Percentiles rank a stretch among this genome's conserved stretches.
phyloP scores from a whole-genome alignment of 2,888 invertebrate genomes.

The Epirrita christyi region DNA sequence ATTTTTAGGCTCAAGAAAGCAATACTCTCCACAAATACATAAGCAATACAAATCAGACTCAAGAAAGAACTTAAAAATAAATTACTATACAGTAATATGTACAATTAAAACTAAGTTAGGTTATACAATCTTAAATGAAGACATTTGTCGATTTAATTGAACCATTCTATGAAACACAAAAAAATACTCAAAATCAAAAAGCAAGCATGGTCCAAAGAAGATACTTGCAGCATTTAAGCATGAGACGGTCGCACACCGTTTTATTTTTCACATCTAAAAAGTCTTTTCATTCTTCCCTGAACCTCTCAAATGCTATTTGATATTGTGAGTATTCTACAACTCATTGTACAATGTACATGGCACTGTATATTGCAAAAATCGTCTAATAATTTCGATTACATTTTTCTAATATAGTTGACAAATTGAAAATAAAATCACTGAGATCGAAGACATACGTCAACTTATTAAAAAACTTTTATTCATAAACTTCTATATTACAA shows the following conservation, averaged over 20 bases:
- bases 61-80: conserved; percentile 63
- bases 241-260: too few species aligned
- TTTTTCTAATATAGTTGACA: conserved; percentile 5
- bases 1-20: conserved; percentile 26
- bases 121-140: conserved; percentile 22
- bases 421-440: conserved; percentile 21
- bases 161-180: conserved; percentile 1
- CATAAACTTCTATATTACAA: conserved; percentile 26
- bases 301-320: neutral
- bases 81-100: conserved; percentile 59
- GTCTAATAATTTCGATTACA: conserved; percentile 1
- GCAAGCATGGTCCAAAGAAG: neutral
- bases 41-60: conserved; percentile 39
- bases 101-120: conserved; percentile 33
- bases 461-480: neutral
- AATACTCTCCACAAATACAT: conserved; percentile 33
- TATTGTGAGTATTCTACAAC: neutral
- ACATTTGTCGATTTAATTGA: conserved; percentile 19
- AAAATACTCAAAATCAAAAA: neutral
- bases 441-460: conserved; percentile 15
- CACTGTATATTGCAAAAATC: conserved; percentile 8
- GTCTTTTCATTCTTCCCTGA: neutral
- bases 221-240: conserved; percentile 4
- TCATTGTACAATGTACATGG: conserved; percentile 14
- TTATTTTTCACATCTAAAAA: neutral